A percentile compares a stretch with the other conserved stretches of the same genome.
Conservation (phyloP, 2,113 vertebrate species). For the Chamaetylas fuelleborni region DNA sequence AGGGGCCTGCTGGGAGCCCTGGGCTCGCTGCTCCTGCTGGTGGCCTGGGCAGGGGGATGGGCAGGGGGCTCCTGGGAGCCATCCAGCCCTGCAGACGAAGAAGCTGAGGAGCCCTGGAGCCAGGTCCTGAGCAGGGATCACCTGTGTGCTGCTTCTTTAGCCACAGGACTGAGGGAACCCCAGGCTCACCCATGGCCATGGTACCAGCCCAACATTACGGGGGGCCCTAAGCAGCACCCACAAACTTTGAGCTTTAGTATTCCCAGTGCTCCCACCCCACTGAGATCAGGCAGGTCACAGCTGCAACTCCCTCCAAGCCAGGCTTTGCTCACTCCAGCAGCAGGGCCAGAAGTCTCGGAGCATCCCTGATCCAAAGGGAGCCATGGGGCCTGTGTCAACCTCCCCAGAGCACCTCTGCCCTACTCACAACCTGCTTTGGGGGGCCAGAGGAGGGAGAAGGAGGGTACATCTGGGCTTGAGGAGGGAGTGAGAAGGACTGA, state of each 20-base stretch:
- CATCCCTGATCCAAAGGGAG: background rate
- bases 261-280: background rate
- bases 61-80: background rate
- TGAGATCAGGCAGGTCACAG: rapidly evolving
- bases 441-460: too few species aligned
- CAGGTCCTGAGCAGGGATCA: rapidly evolving
- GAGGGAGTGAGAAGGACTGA: background rate
- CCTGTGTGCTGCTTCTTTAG: background rate
- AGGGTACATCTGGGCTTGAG: background rate
- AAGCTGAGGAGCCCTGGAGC: background rate
- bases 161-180: background rate
- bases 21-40: rapidly evolving
- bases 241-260: rapidly evolving
- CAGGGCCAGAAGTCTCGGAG: rapidly evolving
- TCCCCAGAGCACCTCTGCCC: background rate
- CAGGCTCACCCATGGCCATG: rapidly evolving
- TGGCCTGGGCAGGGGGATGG: rapidly evolving
- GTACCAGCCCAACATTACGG: rapidly evolving
- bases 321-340: background rate
- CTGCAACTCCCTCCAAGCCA: background rate
- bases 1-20: background rate
- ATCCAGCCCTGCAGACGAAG: rapidly evolving
- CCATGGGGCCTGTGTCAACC: background rate
- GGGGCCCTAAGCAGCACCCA: background rate
- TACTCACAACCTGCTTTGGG: background rate